These are phyloP conservation scores for Lagopus muta DNA, from an alignment of 2,113 vertebrate species.

Conservation along the genomic window DNA sequence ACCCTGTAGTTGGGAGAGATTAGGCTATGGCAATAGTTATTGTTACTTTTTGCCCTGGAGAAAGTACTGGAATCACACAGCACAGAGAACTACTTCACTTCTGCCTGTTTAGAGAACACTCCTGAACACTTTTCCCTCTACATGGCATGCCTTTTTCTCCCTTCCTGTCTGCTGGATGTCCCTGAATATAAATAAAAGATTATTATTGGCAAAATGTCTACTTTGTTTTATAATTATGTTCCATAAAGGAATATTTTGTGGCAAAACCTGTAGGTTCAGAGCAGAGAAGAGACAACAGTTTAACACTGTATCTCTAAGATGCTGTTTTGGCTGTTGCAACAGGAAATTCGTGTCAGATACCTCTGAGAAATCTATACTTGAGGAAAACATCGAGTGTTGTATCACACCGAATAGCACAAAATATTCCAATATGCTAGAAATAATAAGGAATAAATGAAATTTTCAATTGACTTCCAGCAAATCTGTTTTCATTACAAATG, in stretches of 20 bases:
- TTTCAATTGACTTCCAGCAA: constrained; percentile 75
- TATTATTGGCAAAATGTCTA: not conserved
- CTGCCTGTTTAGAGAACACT: not conserved
- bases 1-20: not conserved
- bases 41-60: not conserved
- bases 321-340: not conserved
- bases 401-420: constrained; percentile 58
- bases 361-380: not conserved
- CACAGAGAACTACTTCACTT: not conserved
- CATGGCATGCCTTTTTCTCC: not conserved
- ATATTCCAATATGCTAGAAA: constrained; percentile 69
- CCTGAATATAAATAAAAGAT: not conserved
- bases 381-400: not conserved
- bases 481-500: constrained; percentile 79
- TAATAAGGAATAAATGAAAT: constrained; percentile 77
- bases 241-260: not conserved
- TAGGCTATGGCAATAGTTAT: not conserved
- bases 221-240: not conserved
- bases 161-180: not conserved
- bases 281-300: not conserved
- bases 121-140: not conserved
- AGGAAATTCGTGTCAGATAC: constrained; percentile 18
- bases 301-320: not conserved
- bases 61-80: not conserved
- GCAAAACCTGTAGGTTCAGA: not conserved